Evolutionary conservation across 2,797 vertebrate genomes (phyloP).

Genomic region (Neomorphus geoffroyi): DNA sequence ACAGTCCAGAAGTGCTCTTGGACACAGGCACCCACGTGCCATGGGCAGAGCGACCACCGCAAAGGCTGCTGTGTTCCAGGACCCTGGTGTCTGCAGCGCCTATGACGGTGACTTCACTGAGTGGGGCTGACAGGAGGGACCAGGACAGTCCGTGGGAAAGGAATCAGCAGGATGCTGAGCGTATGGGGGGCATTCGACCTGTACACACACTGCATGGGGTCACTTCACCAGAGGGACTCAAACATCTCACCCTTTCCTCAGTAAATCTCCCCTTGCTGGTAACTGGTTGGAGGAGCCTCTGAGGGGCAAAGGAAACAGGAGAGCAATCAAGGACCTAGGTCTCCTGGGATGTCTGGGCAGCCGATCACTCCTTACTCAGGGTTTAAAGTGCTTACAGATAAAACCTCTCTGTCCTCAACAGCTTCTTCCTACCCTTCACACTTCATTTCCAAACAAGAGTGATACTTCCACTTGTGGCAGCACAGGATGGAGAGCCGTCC

Average conservation of each 20-base stretch:
- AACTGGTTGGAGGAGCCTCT: background rate
- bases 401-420: background rate
- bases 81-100: background rate
- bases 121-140: background rate
- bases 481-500: background rate
- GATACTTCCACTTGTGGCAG: background rate
- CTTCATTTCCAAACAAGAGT: background rate
- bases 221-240: background rate
- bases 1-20: background rate
- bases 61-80: background rate
- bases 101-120: background rate
- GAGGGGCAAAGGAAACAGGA: background rate
- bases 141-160: background rate
- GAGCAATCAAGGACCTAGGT: background rate
- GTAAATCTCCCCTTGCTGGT: background rate
- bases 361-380: background rate
- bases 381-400: background rate
- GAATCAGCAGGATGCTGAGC: background rate
- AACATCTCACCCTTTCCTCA: background rate
- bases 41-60: background rate
- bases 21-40: background rate
- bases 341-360: background rate
- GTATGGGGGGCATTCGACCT: fast-evolving
- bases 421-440: background rate
- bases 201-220: background rate